Evolutionary conservation across 2,888 invertebrate species (phyloP).

Genomic region (Gerosis bhagava): DNA sequence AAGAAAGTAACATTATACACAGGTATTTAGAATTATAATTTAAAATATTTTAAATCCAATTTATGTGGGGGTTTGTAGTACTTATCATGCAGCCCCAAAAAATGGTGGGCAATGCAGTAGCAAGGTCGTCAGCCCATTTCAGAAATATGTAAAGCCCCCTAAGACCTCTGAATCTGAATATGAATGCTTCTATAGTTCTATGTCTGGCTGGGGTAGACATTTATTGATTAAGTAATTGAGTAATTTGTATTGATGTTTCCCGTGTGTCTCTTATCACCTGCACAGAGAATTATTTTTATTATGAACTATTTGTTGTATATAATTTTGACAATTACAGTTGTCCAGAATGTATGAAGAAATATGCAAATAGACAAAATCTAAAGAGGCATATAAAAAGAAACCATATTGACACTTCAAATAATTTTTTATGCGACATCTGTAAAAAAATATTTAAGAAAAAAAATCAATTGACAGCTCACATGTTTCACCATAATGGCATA

Average conservation of each 20-base stretch:
- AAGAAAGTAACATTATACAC: slow-evolving; percentile 49
- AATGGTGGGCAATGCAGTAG: too few species aligned
- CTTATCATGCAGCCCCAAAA: too few species aligned
- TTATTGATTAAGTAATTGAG: too few species aligned
- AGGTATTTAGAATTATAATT: slow-evolving; percentile 44
- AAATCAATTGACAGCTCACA: slow-evolving; percentile 79
- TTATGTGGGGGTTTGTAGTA: too few species aligned
- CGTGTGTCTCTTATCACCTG: too few species aligned
- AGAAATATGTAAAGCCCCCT: too few species aligned
- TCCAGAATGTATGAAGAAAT: slow-evolving; percentile 72
- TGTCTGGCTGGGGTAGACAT: too few species aligned
- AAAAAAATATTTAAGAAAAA: slow-evolving; percentile 78
- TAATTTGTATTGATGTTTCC: too few species aligned
- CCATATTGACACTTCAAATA: slow-evolving; percentile 47
- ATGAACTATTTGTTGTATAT: too few species aligned
- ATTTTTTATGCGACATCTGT: slow-evolving; percentile 78
- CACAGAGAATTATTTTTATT: too few species aligned
- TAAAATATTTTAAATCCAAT: not conserved
- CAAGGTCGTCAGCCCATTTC: too few species aligned
- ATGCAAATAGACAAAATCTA: slow-evolving; percentile 78
- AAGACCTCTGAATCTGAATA: too few species aligned
- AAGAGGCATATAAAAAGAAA: slow-evolving; percentile 82
- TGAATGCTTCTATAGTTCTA: not conserved
- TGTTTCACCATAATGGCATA: slow-evolving; percentile 77
- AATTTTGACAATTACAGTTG: slow-evolving; percentile 50